Evolutionary conservation across 2,888 invertebrate species (phyloP), one percentile per base, ranked within the genome.

Genomic region (Dolomedes plantarius): DNA sequence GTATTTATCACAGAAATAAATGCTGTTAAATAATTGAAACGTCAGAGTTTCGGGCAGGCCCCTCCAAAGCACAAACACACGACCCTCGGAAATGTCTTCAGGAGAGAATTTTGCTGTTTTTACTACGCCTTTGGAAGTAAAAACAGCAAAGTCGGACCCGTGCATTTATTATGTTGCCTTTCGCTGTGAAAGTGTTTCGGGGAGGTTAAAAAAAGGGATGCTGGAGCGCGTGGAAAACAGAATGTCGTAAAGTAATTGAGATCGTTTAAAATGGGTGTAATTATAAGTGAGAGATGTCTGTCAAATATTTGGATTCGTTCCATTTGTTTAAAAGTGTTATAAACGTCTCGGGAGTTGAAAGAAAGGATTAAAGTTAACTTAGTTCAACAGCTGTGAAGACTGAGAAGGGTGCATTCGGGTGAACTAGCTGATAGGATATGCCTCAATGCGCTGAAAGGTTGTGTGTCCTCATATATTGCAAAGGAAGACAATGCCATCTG

Each of bases 11-110:
- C 27, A 68, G 36, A 74, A 68, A 74, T 68, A 56, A 62, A 81
- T n/a, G 74, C 68, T 64, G 68, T 74, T 74, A 81, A 71, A 81
- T 81, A 81, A 81, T 81, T 81, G 81, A 81, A 81, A 81, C 68
- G 74, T 81, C 81, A 79, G 36, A 23, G 13, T 28, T 62, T 19
- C 5, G 16, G 6, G 65, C 31, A 65, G 31, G 3, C 29, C n/a
- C 11, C 6, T 31, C 65, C 11, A 31, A 65, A 65, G 65, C 29
- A 65, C 62, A 28, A 62, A 23, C 27, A 27, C 29, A 29, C 5
- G 65, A 65, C 11, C 62, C 9, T 62, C 62, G 7, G n/a, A n/a
- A 27, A 62, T 27, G 23, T 19, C 62, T 16, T 46, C 2, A 62
- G 27, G 62, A 28, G 27, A 1, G 9, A 16, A 13, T 68, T 39